Percentiles rank a stretch among this genome's conserved stretches.
These are phyloP conservation scores for Chionis minor DNA, from an alignment of 2,113 vertebrate genomes.

Conservation along the genomic window DNA sequence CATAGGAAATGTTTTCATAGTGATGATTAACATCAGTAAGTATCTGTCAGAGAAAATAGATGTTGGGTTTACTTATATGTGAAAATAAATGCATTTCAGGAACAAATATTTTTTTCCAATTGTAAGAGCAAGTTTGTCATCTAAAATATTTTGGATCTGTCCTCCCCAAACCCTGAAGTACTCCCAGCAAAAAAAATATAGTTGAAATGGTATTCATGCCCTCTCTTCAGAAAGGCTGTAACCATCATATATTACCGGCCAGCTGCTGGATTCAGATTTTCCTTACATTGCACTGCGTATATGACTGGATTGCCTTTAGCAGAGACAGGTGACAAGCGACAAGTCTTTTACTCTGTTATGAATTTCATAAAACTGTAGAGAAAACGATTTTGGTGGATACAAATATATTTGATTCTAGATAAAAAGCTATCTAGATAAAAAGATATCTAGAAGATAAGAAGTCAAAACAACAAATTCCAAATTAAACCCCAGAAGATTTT, in stretches of 20 bases:
- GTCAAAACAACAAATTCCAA: neutral
- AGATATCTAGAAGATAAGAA: neutral
- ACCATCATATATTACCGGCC: neutral
- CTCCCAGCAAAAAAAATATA: neutral
- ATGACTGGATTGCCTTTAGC: neutral
- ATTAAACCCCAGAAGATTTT: neutral
- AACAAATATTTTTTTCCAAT: neutral
- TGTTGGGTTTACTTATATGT: neutral
- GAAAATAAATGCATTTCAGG: neutral
- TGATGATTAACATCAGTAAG: neutral
- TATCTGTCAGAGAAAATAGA: neutral
- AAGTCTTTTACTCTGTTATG: neutral
- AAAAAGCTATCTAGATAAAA: no score
- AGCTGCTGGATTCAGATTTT: neutral
- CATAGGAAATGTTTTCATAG: neutral
- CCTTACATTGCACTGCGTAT: neutral
- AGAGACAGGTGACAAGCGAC: neutral
- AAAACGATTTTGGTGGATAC: neutral
- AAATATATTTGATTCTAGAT: neutral
- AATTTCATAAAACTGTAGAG: neutral
- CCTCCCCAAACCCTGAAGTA: neutral
- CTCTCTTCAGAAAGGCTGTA: neutral
- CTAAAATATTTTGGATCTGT: neutral
- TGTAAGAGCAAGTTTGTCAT: neutral
- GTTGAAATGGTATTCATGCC: neutral